A percentile compares a stretch with the other conserved stretches of the same genome.
These are phyloP conservation scores for Aplidium turbinatum DNA, from an alignment of 23 tunicate species.

Conservation along the genomic window DNA sequence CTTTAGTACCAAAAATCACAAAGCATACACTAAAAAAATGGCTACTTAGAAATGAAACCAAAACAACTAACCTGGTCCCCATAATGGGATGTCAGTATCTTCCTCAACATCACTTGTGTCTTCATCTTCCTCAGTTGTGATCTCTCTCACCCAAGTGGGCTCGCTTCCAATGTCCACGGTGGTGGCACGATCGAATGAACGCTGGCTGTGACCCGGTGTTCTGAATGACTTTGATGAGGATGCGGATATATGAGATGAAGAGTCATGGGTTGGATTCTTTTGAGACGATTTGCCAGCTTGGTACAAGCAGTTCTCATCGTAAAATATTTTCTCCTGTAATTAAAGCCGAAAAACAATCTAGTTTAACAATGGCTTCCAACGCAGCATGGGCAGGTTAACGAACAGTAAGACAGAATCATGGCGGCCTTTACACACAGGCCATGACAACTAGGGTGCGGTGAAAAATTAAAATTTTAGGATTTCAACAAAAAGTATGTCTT, in stretches of 20 bases:
- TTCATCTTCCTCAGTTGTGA: constrained; percentile 39
- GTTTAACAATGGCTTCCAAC: too few relatives aligned
- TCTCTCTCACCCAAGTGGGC: constrained; percentile 86
- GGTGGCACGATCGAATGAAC: neutral
- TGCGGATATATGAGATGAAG: neutral
- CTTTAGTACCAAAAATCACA: too few relatives aligned
- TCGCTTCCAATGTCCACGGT: constrained; percentile 53
- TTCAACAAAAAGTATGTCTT: too few relatives aligned
- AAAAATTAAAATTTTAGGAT: too few relatives aligned
- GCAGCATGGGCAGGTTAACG: too few relatives aligned
- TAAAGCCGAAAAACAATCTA: neutral
- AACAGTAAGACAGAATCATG: too few relatives aligned
- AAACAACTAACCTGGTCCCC: neutral
- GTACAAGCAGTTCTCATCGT: constrained; percentile 67
- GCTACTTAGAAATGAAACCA: too few relatives aligned
- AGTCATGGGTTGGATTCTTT: neutral
- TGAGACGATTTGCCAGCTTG: constrained; percentile 28
- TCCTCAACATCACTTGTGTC: constrained; percentile 11
- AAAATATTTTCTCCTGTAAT: constrained; percentile 46
- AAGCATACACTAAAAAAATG: too few relatives aligned
- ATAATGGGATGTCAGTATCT: neutral
- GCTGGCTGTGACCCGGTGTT: neutral
- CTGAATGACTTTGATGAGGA: neutral
- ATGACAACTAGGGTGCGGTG: too few relatives aligned
- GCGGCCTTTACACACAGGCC: too few relatives aligned